These are phyloP conservation scores for Aphidius gifuensis DNA, from an alignment of 1,140 invertebrate species.

Conservation along the genomic window DNA sequence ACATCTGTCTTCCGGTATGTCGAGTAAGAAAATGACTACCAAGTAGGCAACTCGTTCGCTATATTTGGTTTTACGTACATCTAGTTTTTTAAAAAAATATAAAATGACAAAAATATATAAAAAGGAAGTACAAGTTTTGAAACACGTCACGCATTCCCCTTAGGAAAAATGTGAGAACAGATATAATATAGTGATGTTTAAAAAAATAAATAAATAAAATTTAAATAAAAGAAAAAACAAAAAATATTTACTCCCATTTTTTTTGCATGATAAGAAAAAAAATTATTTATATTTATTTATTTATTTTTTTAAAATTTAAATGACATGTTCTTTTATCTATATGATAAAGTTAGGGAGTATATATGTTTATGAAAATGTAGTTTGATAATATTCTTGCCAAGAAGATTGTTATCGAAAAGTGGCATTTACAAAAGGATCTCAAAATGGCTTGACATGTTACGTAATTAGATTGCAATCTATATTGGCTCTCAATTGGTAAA, in stretches of 20 bases:
- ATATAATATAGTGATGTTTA: slow-evolving; percentile 17
- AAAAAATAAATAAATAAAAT: not conserved
- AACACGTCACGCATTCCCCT: slow-evolving; percentile 12
- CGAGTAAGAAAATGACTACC: slow-evolving; percentile 21
- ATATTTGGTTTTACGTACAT: not conserved
- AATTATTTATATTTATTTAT: too few species aligned
- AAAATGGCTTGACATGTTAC: slow-evolving; percentile 15
- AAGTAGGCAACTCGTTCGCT: slow-evolving; percentile 8
- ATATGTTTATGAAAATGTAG: not conserved
- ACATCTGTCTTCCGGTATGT: slow-evolving; percentile 22
- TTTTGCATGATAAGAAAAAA: too few species aligned
- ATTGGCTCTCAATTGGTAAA: slow-evolving; percentile 24
- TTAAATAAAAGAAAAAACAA: too few species aligned
- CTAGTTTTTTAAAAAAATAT: not conserved
- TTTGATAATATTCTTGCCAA: not conserved
- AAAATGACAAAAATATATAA: not conserved
- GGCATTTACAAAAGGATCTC: not conserved
- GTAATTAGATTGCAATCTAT: slow-evolving; percentile 22
- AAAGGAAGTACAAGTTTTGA: slow-evolving; percentile 10
- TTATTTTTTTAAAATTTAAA: too few species aligned
- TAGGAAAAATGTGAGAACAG: slow-evolving; percentile 2
- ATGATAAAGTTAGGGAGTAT: not conserved
- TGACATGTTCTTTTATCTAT: not conserved
- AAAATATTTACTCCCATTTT: too few species aligned
- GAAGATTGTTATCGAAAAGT: slow-evolving; percentile 2